These are phyloP conservation scores for Adoxophyes honmai DNA, from an alignment of 1,140 invertebrate genomes.

Conservation along the genomic window DNA sequence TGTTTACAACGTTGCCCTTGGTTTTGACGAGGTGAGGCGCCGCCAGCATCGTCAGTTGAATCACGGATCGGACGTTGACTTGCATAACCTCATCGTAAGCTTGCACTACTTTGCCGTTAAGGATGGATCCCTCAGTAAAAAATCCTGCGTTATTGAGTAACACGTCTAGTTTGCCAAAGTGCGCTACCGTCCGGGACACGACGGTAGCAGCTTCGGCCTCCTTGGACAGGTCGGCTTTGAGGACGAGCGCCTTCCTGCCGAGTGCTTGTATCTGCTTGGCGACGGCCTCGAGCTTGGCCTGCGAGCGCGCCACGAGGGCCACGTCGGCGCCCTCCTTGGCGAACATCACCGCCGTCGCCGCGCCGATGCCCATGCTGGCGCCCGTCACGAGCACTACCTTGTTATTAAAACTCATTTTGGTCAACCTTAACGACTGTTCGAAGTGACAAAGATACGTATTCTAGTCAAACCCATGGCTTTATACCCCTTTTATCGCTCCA, in stretches of 20 bases:
- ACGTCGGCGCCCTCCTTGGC: no score
- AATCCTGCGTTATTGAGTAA: constrained; percentile 87
- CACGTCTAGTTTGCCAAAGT: constrained; percentile 80
- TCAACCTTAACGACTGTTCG: no score
- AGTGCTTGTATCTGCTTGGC: no score
- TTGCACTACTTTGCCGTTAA: constrained; percentile 80
- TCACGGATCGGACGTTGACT: constrained; percentile 83
- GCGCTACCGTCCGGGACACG: constrained; percentile 77
- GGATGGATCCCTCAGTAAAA: constrained; percentile 80
- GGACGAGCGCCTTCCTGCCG: no score
- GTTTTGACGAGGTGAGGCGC: constrained; percentile 82
- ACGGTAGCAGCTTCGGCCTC: constrained; percentile 80
- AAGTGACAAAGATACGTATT: no score
- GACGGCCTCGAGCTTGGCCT: constrained; percentile 70
- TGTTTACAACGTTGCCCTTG: constrained; percentile 86
- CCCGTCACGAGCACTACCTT: constrained; percentile 85
- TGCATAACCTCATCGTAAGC: constrained; percentile 83
- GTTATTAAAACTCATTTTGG: constrained; percentile 35
- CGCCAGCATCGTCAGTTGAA: constrained; percentile 83
- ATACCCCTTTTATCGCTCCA: no score
- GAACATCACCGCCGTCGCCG: constrained; percentile 83
- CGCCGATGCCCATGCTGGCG: constrained; percentile 91
- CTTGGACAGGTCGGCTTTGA: constrained; percentile 81
- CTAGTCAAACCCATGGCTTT: no score
- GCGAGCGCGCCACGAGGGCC: constrained; percentile 80